Conservation (phyloP, 2,113 vertebrate genomes). For the Oreochromis aureus region DNA sequence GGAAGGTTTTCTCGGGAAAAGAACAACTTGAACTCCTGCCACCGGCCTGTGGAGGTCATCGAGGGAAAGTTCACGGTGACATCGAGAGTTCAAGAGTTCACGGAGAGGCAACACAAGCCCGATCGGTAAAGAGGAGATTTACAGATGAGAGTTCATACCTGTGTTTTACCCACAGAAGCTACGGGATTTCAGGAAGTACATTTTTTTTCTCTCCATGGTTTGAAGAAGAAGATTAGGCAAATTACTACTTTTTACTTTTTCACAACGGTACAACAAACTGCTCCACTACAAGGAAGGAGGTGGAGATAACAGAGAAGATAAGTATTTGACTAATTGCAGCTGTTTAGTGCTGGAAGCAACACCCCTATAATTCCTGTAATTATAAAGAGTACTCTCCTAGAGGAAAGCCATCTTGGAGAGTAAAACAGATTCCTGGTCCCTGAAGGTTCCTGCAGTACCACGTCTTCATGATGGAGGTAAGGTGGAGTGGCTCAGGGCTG, state of each 20-base stretch:
- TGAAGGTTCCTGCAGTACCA: background rate
- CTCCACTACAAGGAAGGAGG: background rate
- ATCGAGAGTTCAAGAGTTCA: background rate
- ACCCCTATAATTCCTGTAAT: background rate
- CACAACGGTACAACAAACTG: background rate
- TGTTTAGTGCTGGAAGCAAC: background rate
- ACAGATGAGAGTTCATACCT: fast-evolving
- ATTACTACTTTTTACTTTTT: background rate
- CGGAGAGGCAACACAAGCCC: background rate
- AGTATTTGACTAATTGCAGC: background rate
- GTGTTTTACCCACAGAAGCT: background rate
- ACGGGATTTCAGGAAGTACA: background rate
- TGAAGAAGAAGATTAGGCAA: background rate
- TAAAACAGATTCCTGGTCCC: background rate
- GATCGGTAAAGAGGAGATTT: background rate
- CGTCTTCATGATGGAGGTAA: background rate
- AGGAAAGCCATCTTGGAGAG: background rate
- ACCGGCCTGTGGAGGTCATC: background rate
- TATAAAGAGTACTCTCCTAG: background rate
- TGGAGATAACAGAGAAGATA: background rate
- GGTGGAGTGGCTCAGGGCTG: background rate
- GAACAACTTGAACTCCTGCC: background rate
- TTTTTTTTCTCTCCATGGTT: fast-evolving
- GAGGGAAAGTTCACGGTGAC: background rate
- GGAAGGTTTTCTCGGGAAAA: background rate